Base-by-base conservation (phyloP, 2,888 invertebrate species). In the Laothoe populi region DNA sequence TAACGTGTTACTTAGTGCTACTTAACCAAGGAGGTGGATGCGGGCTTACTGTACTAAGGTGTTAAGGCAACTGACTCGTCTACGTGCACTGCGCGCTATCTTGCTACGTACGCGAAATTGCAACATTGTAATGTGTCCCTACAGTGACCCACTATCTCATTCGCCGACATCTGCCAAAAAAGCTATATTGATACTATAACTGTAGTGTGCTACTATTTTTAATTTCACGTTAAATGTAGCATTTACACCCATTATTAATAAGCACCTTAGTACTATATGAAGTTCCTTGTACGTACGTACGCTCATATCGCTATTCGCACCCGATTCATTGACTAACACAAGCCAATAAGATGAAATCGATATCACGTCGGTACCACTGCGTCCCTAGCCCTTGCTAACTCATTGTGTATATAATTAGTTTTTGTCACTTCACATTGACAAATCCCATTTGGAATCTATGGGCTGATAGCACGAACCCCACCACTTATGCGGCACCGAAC, bases 341-440 rank as follows among this genome's bases (percentile, higher is more conserved):
- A 53, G 53, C 53, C 53, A 53, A 53, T 53, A 19, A 53, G 35
- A 53, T 53, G 79, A 69, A 81, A 82, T 83, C 80, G 82, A 86
- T 84, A 83, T 79, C 73, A 64, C 76, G 72, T 76, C 79, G 74
- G 79, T 83, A 75, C 69, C 66, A 71, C 70, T 72, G 71, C 66
- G 74, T 76, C 81, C 82, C 82, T 82, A 77, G 72, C 81, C 83
- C 76, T 75, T 70, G 70, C 62, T 80, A 76, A 79, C 80, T 87
- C 87, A 90, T 88, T 89, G 90, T 91, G 81, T 75, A 75, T 78
- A 86, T 92, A 92, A 92, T 92, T 92, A 92, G 91, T 91, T 92
- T 92, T 92, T 90, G 91, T 91, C 91, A 92, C 92, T 91, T 90
- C 90, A 89, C 84, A 82, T 85, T 86, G 91, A 89, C 91, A 91